A percentile compares a stretch with the other conserved stretches of the same genome.
phyloP scores from a whole-genome alignment of 2,113 vertebrate genomes.

The Plotosus lineatus region DNA sequence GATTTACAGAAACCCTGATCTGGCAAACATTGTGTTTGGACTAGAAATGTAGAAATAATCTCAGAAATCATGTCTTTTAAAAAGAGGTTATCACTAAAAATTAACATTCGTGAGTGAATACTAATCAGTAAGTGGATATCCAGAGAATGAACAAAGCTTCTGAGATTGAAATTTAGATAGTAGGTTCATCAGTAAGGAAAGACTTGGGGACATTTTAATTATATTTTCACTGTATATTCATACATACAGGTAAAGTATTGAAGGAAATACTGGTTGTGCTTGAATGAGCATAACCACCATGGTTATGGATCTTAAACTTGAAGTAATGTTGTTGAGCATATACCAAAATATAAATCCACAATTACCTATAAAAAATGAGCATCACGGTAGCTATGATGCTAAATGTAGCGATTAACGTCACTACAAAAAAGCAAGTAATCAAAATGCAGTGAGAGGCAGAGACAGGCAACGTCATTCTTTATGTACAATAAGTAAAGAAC shows the following conservation, averaged over 20 bases:
- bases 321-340: not conserved
- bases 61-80: conserved; percentile 20
- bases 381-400: not conserved
- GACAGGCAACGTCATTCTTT: no score
- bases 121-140: conserved; percentile 22
- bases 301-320: not conserved
- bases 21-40: conserved; percentile 48
- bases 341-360: not conserved
- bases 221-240: not conserved
- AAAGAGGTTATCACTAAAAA: conserved; percentile 30
- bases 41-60: conserved; percentile 48
- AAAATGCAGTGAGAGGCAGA: not conserved
- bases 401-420: not conserved
- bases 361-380: not conserved
- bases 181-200: conserved; percentile 1
- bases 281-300: not conserved
- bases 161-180: not conserved
- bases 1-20: conserved; percentile 51
- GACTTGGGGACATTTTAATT: not conserved
- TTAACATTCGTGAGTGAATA: conserved; percentile 41
- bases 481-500: no score
- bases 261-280: not conserved
- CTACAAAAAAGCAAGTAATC: not conserved
- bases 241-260: not conserved
- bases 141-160: conserved; percentile 4